Evolutionary conservation across 2,113 vertebrate genomes (phyloP).

Genomic region (Morone saxatilis): DNA sequence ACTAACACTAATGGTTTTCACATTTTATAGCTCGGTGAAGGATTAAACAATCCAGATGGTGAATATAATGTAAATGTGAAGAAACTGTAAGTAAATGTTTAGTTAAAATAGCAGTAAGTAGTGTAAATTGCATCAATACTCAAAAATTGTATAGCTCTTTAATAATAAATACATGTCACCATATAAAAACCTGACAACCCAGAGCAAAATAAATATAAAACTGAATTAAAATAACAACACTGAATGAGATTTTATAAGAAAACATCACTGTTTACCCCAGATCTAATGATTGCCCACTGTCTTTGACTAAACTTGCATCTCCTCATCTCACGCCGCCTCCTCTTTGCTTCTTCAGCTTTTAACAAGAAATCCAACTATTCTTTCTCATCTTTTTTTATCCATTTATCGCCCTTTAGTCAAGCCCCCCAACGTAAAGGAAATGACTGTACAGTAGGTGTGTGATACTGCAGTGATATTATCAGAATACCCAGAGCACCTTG

Average conservation of each 20-base stretch:
- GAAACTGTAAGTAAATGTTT: neutral
- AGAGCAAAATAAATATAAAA: neutral
- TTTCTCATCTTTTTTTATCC: neutral
- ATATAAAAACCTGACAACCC: neutral
- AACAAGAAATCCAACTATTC: neutral
- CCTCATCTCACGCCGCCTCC: neutral
- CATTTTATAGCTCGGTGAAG: constrained; percentile 57
- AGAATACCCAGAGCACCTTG: constrained; percentile 34
- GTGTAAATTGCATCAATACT: neutral
- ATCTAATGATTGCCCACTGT: neutral
- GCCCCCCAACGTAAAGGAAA: constrained; percentile 21
- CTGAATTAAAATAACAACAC: neutral
- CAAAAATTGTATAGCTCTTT: neutral
- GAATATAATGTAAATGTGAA: constrained; percentile 16
- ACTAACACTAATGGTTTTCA: constrained; percentile 44
- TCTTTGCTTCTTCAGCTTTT: neutral
- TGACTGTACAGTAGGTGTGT: constrained; percentile 27
- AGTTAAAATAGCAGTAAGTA: neutral
- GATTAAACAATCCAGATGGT: constrained; percentile 61
- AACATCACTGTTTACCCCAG: neutral
- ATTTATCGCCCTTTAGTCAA: constrained; percentile 7
- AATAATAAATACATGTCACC: neutral
- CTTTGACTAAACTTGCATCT: neutral
- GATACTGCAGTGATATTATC: constrained; percentile 47
- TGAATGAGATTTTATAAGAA: neutral